Evolutionary conservation across 2,113 vertebrate species (phyloP), one percentile per base, ranked within the genome.

Genomic region (Axis porcinus): DNA sequence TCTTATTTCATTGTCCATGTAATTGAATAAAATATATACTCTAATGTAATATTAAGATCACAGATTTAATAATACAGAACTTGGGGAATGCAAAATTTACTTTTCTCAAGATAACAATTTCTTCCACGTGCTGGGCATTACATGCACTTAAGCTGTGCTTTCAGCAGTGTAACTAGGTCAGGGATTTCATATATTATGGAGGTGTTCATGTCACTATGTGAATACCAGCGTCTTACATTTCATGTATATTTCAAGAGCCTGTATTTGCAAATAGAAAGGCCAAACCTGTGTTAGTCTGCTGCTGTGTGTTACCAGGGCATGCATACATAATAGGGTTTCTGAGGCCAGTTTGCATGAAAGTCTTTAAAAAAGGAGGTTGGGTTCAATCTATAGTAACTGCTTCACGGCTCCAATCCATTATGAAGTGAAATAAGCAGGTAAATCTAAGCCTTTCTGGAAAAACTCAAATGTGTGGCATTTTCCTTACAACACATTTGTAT

Each of bases 1-100:
- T 97, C 81, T 98, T 93, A 98, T 92, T 97, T 96, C 95, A 97
- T 98, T 98, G 94, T 95, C 95, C 95, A 96, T 94, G 55, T 90
- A 97, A 98, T 96, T 97, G 95, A 97, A 95, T 98, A 97, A 97
- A 86, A 86, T 85, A 95, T 78, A 83, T 85, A 67, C 86, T 95
- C 87, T 95, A 97, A 98, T 96, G 87, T 54, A 97, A 97, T 98
- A 97, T 97, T 70, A 96, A 92, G 91, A 85, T 78, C 81, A 92
- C 81, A 97, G 96, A 98, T 97, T 97, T 97, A 97, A 98, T 97
- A 98, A 96, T 57, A 87, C 43, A 95, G 96, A 96, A 97, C 93
- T 97, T 93, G 91, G 88, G 96, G 95, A 95, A 94, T 95, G 96
- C 79, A 81, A 93, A 98, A 96, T 98, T 97, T 95, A 96, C 96